Base-by-base conservation (phyloP, 1,140 invertebrate genomes). In the Anoplophora glabripennis region DNA sequence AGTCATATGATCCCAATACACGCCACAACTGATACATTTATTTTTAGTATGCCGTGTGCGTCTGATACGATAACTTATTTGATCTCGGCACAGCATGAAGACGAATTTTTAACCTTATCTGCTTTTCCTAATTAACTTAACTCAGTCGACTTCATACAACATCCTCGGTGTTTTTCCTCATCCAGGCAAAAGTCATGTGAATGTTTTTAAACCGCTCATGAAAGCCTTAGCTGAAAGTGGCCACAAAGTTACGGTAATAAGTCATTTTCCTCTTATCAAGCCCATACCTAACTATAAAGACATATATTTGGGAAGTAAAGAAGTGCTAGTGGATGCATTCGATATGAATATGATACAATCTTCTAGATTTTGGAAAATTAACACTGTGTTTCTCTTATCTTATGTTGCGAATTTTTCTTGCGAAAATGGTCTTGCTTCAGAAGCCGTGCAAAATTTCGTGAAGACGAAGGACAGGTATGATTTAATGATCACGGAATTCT, bases 151-250 rank as follows among this genome's bases (percentile, higher is more conserved):
- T 51, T 49, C 1, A 48, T 61, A 59, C 38, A 70, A 59, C 18
- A 85, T 92, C 28, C 69, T 91, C 4, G 85, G 79, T 0, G 68
- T 89, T 17, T 84, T 88, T 64, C 83, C 85, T 1, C 83, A 87
- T 69, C 79, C 81, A 0, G 84, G 86, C 1, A 84, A 84, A 57
- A 90, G 89, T 66, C 89, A 92, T 68, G 86, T 87, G 65, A 77
- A 83, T 38, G 83, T 88, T 40, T 85, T 86, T 55, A 78, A 82
- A 58, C 83, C 86, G 3, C 75, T 89, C 3, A 69, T 89, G 53
- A 74, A 80, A 7, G 85, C 83, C 53, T 65, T 92, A 38, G 82
- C 80, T 0, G 76, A 73, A 18, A 78, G 80, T 53, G 87, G 87
- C 10, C 87, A 91, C 65, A 76, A 88, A 28, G 61, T 92, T 0